Evolutionary conservation across 2,888 invertebrate species (phyloP).

Genomic region (Platycnemis pennipes): DNA sequence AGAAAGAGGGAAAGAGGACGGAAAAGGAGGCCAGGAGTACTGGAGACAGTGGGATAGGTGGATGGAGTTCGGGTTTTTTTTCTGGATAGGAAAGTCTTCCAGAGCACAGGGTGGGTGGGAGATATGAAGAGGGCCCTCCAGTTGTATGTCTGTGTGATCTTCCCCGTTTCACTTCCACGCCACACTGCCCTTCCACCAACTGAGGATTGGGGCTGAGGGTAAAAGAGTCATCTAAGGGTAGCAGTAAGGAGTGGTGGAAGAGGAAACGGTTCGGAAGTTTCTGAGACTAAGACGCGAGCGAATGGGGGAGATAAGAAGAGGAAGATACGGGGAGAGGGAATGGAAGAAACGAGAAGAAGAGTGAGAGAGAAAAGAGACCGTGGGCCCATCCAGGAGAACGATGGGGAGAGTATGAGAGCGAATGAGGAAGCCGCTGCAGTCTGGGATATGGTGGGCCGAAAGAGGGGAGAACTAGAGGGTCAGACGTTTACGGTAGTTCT

Average conservation of each 20-base stretch:
- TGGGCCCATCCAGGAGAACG: too few relatives aligned
- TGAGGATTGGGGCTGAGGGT: background rate
- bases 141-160: background rate
- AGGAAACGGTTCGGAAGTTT: background rate
- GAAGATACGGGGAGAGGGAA: background rate
- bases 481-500: background rate
- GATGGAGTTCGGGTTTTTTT: background rate
- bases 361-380: too few relatives aligned
- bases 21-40: background rate
- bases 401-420: too few relatives aligned
- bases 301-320: background rate
- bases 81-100: background rate
- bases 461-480: background rate
- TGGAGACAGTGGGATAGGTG: background rate
- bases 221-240: background rate
- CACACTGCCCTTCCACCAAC: background rate
- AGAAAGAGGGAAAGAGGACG: background rate
- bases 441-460: too few relatives aligned
- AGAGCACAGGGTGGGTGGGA: background rate
- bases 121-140: background rate
- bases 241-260: background rate
- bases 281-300: background rate
- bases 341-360: too few relatives aligned
- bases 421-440: too few relatives aligned
- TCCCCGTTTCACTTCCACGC: background rate